Conservation (phyloP, 2,888 invertebrate genomes). For the Nipponacmea schrenckii region DNA sequence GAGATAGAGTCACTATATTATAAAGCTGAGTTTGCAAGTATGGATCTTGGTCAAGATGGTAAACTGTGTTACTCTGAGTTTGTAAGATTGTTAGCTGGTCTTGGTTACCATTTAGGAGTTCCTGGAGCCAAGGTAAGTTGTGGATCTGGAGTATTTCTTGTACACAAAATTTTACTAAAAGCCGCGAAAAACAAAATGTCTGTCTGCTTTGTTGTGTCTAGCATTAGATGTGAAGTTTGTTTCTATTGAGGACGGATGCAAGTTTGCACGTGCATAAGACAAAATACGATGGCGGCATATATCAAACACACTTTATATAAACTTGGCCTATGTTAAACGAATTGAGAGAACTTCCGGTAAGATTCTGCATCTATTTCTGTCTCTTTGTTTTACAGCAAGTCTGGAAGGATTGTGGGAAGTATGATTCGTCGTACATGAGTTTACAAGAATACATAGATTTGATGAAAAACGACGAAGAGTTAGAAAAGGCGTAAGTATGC, state of each 20-base stretch:
- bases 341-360: no score
- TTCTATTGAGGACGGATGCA: no score
- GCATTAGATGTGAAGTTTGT: no score
- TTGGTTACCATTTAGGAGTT: constrained; percentile 9
- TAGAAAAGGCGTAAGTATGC: constrained; percentile 11
- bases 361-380: no score
- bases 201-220: no score
- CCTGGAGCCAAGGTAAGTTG: constrained; percentile 15
- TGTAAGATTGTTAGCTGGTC: constrained; percentile 8
- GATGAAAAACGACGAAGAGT: constrained; percentile 5
- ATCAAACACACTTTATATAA: no score
- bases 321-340: no score
- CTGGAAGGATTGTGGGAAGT: constrained; percentile 18
- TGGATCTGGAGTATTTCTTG: no score
- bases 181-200: no score
- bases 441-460: not conserved
- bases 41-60: constrained; percentile 14
- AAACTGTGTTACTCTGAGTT: constrained; percentile 16
- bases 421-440: constrained; percentile 12
- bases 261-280: no score
- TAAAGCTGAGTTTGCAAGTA: constrained; percentile 13
- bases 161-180: no score
- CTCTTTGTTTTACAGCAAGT: not conserved
- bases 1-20: constrained; percentile 6
- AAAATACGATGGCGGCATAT: no score